Evolutionary conservation across 2,888 invertebrate genomes (phyloP), one percentile per base, ranked within the genome.

Genomic region (Chrysolina oricalcia): DNA sequence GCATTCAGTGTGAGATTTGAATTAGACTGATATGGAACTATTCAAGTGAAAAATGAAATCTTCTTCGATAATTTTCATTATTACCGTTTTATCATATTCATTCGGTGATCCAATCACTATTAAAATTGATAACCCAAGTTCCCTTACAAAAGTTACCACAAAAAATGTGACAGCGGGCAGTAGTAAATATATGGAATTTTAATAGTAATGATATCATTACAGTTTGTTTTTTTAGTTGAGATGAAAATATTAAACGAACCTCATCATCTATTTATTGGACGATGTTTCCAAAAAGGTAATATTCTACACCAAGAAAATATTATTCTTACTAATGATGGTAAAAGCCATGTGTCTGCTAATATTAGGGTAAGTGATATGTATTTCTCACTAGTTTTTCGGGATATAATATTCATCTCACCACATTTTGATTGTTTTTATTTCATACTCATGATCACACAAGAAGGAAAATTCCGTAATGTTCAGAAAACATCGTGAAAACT

Each of bases 301-400:
- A 78, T 87, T 41, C 77, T 89, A 17, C 89, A 89, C 75, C 86
- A 86, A 15, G 89, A 89, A 82, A 88, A 87, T 75, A 86, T 89
- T 67, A 85, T 89, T 72, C 79, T 89, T 27, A 86, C 87, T 74
- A 89, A 88, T 75, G 88, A 89, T 81, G 87, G 87, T 1, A 87
- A 87, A 78, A 89, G 88, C 77, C 88, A 88, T 73, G 86, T 89
- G 1, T 81, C 84, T 19, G 88, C 87, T 19, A 82, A 84, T 67
- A 87, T 89, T 75, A 80, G 82, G 80, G 88, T 88, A 81, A 80
- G 82, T 74, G 43, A 35, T 2, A 53, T 21, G n/a, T 21, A 15
- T 43, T 43, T 15, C 43, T 43, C 43, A 43, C 15, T 43, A 2
- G 13, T 35, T 35, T 35, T 6, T 35, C 35, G 35, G 35, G 8